phyloP scores from a whole-genome alignment of 2,888 invertebrate species.

The Drymonia ruficornis region DNA sequence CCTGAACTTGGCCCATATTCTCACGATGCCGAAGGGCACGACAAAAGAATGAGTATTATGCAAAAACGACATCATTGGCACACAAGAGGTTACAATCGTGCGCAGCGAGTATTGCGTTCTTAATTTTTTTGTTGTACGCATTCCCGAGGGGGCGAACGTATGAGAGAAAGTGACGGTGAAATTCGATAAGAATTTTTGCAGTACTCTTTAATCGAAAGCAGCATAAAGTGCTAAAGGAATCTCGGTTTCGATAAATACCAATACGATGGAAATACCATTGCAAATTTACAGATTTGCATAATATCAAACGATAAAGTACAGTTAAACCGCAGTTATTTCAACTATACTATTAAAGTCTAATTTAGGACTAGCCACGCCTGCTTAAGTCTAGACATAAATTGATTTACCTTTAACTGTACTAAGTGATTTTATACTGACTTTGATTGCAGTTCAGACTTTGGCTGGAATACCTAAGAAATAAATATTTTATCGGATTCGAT shows the following conservation, averaged over 20 bases:
- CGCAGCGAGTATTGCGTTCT: conserved; percentile 30
- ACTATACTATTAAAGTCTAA: too few species aligned
- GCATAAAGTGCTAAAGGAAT: not conserved
- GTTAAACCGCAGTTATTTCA: too few species aligned
- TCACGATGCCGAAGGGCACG: conserved; percentile 64
- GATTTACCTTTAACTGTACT: not conserved
- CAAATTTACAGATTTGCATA: too few species aligned
- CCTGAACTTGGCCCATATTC: conserved; percentile 81
- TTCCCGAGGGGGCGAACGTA: conserved; percentile 20
- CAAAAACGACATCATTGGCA: conserved; percentile 54
- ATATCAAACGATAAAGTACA: too few species aligned
- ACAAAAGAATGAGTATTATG: conserved; percentile 61
- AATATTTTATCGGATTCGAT: too few species aligned
- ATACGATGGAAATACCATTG: too few species aligned
- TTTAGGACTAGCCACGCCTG: not conserved
- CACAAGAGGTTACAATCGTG: conserved; percentile 46
- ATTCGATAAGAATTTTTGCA: conserved; percentile 8
- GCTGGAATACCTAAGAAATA: not conserved
- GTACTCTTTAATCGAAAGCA: not conserved
- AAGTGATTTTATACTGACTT: not conserved
- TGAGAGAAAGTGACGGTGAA: conserved; percentile 29
- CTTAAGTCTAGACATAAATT: not conserved
- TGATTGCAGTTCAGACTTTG: not conserved
- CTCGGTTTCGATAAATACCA: not conserved
- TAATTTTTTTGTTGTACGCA: conserved; percentile 21